Evolutionary conservation across 1,140 invertebrate genomes (phyloP), one percentile per base, ranked within the genome.

Genomic region (Eupristina koningsbergeri): DNA sequence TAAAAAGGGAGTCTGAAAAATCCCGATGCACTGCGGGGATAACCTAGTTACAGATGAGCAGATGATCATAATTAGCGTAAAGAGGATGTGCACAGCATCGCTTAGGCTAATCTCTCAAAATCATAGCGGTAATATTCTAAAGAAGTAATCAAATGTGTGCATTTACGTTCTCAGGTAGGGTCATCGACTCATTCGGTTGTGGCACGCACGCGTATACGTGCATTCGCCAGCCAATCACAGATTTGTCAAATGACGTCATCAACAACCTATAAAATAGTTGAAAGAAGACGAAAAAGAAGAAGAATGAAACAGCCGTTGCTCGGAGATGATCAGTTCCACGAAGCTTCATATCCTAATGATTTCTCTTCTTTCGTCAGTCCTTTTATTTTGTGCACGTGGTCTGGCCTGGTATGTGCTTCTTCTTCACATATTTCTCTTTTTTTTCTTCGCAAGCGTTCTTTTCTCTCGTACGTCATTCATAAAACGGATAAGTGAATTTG

Each of bases 341-440:
- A 80, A 80, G 41, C 31, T 73, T 71, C 67, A 58, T 81, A 50
- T 80, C 78, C 78, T 69, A 80, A 80, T 73, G 79, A 80, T 80
- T 80, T 73, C 64, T 71, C 79, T 73, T 71, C 15, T 71, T 71
- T 73, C 47, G 67, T 58, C 78, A 80, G 15, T 19, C 47, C 36
- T 69, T 34, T 29, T 45, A n/a, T 19, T 26, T 47, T 34, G 53
- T 75, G 69, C 47, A 45, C 69, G 80, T 47, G 47, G 26, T 39
- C 58, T 58, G 79, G 39, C 79, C 67, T 80, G 79, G 79, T 80
- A 80, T 80, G 79, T 73, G 47, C 22, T 47, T 58, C 50, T 50
- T 67, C n/a, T 34, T 39, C 45, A 5, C 58, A 9, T 1, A 3
- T 8, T 6, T 31, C 39, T 39, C 58, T 31, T 69, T 80, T 80